These are phyloP conservation scores for Amphiprion clarkii DNA, from an alignment of 2,797 vertebrate species.

Conservation along the genomic window DNA sequence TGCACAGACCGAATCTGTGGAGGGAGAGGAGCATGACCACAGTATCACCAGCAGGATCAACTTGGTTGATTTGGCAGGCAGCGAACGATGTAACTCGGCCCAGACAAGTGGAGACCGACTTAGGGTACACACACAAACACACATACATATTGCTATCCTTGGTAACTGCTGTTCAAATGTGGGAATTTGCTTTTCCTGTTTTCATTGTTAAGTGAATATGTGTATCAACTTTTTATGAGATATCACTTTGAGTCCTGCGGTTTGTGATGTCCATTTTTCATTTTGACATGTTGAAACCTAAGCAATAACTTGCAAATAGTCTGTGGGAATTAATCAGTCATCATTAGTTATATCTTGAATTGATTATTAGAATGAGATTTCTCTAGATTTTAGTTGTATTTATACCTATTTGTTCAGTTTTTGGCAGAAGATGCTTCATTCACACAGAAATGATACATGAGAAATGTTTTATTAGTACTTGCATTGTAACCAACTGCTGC, in stretches of 20 bases:
- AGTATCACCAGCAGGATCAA: constrained; percentile 94
- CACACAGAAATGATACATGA: neutral
- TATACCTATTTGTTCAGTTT: no score
- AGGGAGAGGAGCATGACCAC: constrained; percentile 92
- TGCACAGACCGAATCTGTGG: constrained; percentile 90
- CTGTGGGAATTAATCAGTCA: neutral
- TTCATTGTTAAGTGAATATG: neutral
- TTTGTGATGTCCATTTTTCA: neutral
- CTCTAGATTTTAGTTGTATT: neutral
- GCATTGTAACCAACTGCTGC: neutral
- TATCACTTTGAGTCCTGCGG: neutral
- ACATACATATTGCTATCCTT: neutral
- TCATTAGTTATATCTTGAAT: neutral
- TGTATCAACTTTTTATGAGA: neutral
- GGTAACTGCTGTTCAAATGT: neutral
- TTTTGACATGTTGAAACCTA: no score
- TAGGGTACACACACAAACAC: constrained; percentile 82
- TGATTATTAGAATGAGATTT: neutral
- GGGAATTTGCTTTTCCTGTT: neutral
- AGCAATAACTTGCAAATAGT: neutral
- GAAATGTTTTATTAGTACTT: neutral
- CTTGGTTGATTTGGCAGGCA: constrained; percentile 95
- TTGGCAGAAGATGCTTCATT: neutral
- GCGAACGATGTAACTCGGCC: constrained; percentile 90
- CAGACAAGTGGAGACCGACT: constrained; percentile 91